Base-by-base conservation (phyloP, 2,797 vertebrate species). In the Clarias fuscus region DNA sequence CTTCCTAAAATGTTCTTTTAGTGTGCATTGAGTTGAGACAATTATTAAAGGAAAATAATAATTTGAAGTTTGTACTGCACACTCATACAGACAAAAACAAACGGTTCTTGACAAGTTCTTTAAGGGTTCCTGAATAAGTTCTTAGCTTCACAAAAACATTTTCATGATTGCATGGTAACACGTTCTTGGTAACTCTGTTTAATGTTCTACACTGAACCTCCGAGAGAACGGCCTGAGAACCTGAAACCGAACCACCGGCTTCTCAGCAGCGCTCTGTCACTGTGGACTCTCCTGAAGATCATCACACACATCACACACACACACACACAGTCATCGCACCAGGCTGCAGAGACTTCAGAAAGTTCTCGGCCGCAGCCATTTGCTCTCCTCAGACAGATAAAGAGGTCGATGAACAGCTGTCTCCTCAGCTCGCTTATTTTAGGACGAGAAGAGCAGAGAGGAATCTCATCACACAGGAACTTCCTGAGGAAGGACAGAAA, bases 401-500 rank as follows among this genome's bases (percentile, higher is more conserved):
- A 58, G 53, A 30, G 48, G 3, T 30, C 4, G 76, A 37, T 20
- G 30, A 18, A 78, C 76, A 78, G 53, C 56, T 59, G 56, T 13
- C 27, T 78, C 17, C 4, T 59, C 76, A 13, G 76, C 27, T 10
- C 33, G 27, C 56, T 59, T 61, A 78, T 78, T 33, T 78, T 14
- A 78, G 53, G 10, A 18, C 6, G 27, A 78, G 56, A 22, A 68
- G 75, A 77, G 15, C 53, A 33, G 75, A 77, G 75, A 77, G 53
- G 76, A 78, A 79, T 24, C 58, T 24, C 30, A 62, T 30, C 58
- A 62, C 20, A 62, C 76, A 61, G 58, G 58, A 79, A 79, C 56
- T 37, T 79, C 76, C 58, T 61, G 30, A 61, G 30, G 75, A 61
- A 59, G 72, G 33, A 58, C 58, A 58, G 27, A 58, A 76, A 58